Base-by-base conservation (phyloP, 2,797 vertebrate genomes). In the Miichthys miiuy region DNA sequence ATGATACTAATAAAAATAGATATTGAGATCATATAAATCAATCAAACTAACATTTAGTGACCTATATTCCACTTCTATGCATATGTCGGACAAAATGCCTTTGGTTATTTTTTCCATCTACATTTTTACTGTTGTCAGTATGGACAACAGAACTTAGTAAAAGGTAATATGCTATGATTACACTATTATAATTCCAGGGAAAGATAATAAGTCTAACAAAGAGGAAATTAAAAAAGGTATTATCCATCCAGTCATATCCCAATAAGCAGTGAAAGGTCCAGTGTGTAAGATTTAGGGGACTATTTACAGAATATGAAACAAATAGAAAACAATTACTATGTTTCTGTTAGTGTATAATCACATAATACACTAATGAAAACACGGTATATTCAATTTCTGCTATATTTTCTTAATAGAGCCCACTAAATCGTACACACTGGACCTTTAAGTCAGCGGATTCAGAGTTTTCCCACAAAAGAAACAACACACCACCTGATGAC, bases 401-500 rank as follows among this genome's bases (percentile, higher is more conserved):
- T 9, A 38, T 38, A 38, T 38, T 38, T 8, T 38, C 34, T 38
- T 9, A 38, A 38, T 38, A 38, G 34, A 9, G 34, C 34, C 8
- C 34, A 38, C 34, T 38, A 38, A 9, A 38, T 38, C 34, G 9
- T 38, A 38, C 34, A 38, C 34, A 38, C 34, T 38, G 34, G 34
- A 38, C 34, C 34, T 38, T 21, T 34, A 47, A 46, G 17, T 57
- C 9, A 50, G 13, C 5, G 0, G 25, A 34, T 70, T 69, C 20
- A 72, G 9, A 58, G 62, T 57, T 27, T 20, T 34, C 34, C 16
- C 17, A 69, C 13, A 38, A 46, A 55, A 71, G 7, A 61, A 42
- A 54, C n/a, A 50, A 47, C 56, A 65, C 34, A 81, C 5, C 23
- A 51, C 20, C 41, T 51, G 18, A 55, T 47, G 10, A 54, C 54